Conservation (phyloP, 2,888 invertebrate species). For the Euzophera pinguis region DNA sequence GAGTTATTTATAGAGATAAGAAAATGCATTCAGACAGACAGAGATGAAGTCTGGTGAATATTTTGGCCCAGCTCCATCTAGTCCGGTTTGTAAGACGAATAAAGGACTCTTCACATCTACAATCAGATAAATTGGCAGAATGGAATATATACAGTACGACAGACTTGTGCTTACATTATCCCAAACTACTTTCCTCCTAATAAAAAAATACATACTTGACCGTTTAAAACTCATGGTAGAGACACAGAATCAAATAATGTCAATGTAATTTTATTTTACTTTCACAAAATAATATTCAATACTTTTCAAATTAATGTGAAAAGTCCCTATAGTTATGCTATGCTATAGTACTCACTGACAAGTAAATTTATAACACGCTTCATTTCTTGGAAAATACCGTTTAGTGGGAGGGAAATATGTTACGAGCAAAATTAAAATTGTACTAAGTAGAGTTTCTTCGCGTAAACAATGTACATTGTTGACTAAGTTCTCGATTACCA, state of each 20-base stretch:
- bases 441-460: neutral
- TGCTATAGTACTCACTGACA: neutral
- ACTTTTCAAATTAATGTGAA: neutral
- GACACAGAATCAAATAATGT: too few species aligned
- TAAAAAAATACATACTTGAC: too few species aligned
- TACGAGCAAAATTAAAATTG: neutral
- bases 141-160: too few species aligned
- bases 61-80: constrained; percentile 7
- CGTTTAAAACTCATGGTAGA: too few species aligned
- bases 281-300: too few species aligned
- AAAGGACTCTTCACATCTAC: neutral
- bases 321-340: neutral
- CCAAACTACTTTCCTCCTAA: too few species aligned
- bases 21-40: neutral
- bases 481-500: neutral
- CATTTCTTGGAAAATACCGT: neutral
- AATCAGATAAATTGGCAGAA: too few species aligned
- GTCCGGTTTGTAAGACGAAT: neutral
- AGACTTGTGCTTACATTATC: too few species aligned
- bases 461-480: neutral
- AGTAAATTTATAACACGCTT: neutral
- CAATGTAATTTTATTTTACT: too few species aligned
- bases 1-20: constrained; percentile 1
- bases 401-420: neutral
- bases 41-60: constrained; percentile 2